Conservation (phyloP, 2,113 vertebrate genomes). For the Pomatostomus ruficeps region DNA sequence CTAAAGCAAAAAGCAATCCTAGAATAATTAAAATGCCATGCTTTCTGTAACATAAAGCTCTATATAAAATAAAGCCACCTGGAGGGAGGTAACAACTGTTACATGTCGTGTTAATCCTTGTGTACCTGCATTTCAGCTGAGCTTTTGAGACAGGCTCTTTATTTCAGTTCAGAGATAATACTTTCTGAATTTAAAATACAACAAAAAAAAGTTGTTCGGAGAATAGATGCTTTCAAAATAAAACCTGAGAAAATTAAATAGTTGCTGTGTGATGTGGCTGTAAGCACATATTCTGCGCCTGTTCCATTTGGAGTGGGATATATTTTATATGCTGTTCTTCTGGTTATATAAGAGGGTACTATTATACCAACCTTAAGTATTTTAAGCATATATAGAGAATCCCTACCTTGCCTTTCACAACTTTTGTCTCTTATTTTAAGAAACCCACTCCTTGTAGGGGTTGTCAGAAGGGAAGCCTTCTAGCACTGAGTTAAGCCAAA, state of each 20-base stretch:
- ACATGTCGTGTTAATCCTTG: background rate
- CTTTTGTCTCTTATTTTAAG: background rate
- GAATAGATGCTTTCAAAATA: background rate
- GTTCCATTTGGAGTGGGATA: background rate
- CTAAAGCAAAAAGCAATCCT: background rate
- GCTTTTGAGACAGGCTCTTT: background rate
- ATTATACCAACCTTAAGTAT: background rate
- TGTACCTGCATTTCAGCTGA: background rate
- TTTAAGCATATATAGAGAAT: background rate
- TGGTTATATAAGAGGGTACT: background rate
- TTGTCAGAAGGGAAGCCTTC: background rate
- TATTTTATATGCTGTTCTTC: background rate
- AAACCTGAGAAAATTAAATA: background rate
- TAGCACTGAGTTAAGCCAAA: background rate
- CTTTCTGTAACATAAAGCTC: background rate
- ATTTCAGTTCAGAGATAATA: background rate
- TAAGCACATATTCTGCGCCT: background rate
- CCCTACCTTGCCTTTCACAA: background rate
- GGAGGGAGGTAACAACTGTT: background rate
- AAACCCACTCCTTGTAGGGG: background rate
- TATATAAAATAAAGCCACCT: background rate
- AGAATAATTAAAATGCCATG: background rate
- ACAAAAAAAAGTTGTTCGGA: background rate
- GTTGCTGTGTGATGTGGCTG: background rate
- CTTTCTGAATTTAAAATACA: background rate